Conservation (phyloP, 2,113 vertebrate species). For the Loxodonta africana region DNA sequence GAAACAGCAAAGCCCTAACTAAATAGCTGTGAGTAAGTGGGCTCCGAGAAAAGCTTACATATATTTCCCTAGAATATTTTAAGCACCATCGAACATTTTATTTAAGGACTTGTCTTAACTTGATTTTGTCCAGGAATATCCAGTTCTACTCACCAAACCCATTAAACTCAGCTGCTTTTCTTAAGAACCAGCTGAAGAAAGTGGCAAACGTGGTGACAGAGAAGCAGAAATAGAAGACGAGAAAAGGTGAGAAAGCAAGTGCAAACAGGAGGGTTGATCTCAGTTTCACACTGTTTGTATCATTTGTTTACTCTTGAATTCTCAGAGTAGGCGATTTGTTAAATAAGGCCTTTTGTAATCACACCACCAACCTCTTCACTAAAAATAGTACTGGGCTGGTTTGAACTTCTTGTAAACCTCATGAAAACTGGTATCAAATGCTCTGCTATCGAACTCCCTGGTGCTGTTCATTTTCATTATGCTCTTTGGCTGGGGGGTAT, state of each 20-base stretch:
- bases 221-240: constrained; percentile 41
- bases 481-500: accelerated
- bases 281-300: constrained; percentile 18
- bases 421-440: not conserved
- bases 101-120: not conserved
- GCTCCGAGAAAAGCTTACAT: not conserved
- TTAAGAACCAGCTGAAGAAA: constrained; percentile 67
- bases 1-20: not conserved
- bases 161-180: constrained; percentile 49
- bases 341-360: not conserved
- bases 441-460: not conserved
- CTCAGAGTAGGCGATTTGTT: not conserved
- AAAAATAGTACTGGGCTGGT: constrained; percentile 5
- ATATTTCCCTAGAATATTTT: not conserved
- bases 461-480: not conserved
- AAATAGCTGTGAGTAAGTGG: not conserved
- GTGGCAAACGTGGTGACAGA: constrained; percentile 9
- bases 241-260: constrained; percentile 30
- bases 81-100: not conserved
- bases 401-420: not conserved
- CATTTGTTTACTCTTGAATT: not conserved
- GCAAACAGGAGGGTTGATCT: not conserved
- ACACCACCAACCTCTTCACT: not conserved
- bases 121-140: constrained; percentile 27
- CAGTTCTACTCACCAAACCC: not conserved